Evolutionary conservation across 2,888 invertebrate species (phyloP).

Genomic region (Kryphioiulus occultus): DNA sequence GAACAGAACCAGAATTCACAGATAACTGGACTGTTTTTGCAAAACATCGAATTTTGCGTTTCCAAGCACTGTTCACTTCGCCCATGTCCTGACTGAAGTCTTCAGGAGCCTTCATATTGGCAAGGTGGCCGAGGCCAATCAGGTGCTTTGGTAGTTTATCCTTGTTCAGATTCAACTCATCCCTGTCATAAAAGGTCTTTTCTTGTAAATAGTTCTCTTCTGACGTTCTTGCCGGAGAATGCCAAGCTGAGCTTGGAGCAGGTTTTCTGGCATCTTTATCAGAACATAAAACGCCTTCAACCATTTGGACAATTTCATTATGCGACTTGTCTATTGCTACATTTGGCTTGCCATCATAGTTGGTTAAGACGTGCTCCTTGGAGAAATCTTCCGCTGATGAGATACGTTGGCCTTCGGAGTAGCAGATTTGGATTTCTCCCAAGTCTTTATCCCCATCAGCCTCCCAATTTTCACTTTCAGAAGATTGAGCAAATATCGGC

Average conservation of each 20-base stretch:
- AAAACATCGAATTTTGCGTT: constrained; percentile 50
- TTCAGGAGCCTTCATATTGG: background rate
- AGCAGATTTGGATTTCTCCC: background rate
- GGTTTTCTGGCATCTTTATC: background rate
- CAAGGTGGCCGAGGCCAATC: background rate
- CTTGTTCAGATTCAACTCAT: background rate
- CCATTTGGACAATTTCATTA: background rate
- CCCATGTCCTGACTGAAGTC: background rate
- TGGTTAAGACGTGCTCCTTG: background rate
- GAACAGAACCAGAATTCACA: constrained; percentile 46
- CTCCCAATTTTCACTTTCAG: constrained; percentile 45
- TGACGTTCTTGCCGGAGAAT: background rate
- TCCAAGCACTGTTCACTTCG: constrained; percentile 46
- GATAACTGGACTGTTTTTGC: constrained; percentile 51
- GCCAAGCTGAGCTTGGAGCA: background rate
- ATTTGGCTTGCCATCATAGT: background rate
- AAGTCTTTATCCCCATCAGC: background rate
- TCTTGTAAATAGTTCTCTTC: background rate
- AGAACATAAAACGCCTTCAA: background rate
- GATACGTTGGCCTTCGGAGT: background rate
- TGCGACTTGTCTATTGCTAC: too few relatives aligned
- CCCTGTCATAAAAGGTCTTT: background rate
- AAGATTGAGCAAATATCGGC: constrained; percentile 51
- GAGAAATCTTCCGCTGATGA: background rate
- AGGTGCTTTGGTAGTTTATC: background rate